Evolutionary conservation across 2,113 vertebrate genomes (phyloP), one percentile per base, ranked within the genome.

Genomic region (Hippocampus comes): DNA sequence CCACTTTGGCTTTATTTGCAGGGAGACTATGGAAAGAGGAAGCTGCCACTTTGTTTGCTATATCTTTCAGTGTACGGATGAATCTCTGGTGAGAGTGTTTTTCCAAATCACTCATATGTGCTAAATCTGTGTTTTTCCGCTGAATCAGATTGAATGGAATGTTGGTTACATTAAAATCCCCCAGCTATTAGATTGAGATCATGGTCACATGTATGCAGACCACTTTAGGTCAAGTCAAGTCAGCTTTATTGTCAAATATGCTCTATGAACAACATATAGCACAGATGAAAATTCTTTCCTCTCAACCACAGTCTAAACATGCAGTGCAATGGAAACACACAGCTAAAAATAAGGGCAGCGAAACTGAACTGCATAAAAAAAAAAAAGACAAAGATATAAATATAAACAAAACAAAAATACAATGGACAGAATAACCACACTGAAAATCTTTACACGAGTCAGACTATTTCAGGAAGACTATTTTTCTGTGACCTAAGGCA

Each of bases 1-100:
- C 92, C 97, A 99, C 85, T 99, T 99, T 67, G 97, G 97, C 64
- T 99, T 99, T 86, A 99, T 99, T 91, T 99, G 97, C 91, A 95
- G 97, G 77, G 97, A 99, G 82, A 91, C 92, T 0, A 93, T 94
- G 6, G 94, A 94, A 55, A 92, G 91, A n/a, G 94, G 94, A 25
- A 95, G 91, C 85, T 95, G 94, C 76, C 95, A 95, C 78, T 99
- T 97, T 55, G 95, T 98, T 71, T 99, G 97, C 74, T 99, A 99
- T 0, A 93, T 99, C 69, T 99, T 99, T 88, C 97, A 97, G 76
- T 99, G 97, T 72, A 90, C 96, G 5, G 95, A 96, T 51, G 97
- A 97, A 90, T 93, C 95, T 21, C 91, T 99, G 95, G 97, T 99
- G 89, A 96, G 95, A 49, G 53, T 30, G n/a, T 68, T 43, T 59